Evolutionary conservation across 2,113 vertebrate species (phyloP), one percentile per base, ranked within the genome.

Genomic region (Anarhynchus alexandrinus): DNA sequence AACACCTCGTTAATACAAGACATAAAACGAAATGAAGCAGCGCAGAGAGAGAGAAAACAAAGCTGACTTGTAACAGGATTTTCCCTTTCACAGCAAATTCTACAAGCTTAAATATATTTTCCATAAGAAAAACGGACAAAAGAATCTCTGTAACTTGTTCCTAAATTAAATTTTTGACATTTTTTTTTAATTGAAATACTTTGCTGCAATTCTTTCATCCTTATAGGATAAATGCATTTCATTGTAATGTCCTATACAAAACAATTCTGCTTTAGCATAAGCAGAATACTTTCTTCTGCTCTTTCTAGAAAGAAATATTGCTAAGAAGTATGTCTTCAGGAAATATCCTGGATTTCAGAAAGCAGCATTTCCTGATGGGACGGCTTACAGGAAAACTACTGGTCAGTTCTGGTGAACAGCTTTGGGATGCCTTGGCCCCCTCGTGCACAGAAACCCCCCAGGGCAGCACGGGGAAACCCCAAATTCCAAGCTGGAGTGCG

Each of bases 91-190:
- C n/a, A 93, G 45, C 51, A 58, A 86, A 86, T 90, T 93, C 67
- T 83, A 45, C 67, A 67, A 67, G 61, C n/a, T 82, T 90, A 72
- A 90, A 64, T 83, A 81, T 27, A 45, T 88, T 92, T 94, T 80
- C 25, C 6, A 3, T 61, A 65, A 82, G 40, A 57, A 82, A 94
- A 88, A 76, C 21, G 30, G 65, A 80, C 30, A 54, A 85, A 94
- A 86, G 52, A 57, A 51, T 57, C 70, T 91, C 69, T 88, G 51
- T 54, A 81, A 82, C 34, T 79, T 72, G 20, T 40, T n/a, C 49
- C 17, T 76, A 59, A 95, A 27, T 45, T 5, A 82, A 40, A 64
- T 34, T 58, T 47, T 64, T 47, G 3, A 82, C 40, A 23, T 62
- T 67, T 52, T 85, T 73, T 42, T 77, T 66, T 38, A 76, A 57